Evolutionary conservation across 2,888 invertebrate genomes (phyloP).

Genomic region (Rotaria sp.): DNA sequence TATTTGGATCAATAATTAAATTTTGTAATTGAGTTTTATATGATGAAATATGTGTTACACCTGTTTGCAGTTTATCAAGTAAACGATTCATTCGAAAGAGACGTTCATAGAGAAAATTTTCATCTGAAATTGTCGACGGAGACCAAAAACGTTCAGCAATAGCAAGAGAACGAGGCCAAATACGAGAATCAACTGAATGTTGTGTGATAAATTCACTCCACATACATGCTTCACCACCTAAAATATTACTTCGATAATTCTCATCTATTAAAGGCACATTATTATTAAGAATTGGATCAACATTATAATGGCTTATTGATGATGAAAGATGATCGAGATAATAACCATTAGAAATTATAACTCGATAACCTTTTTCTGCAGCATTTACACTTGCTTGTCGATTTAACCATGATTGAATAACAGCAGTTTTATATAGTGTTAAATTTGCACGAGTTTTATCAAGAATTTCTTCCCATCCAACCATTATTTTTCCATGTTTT

Average conservation of each 20-base stretch:
- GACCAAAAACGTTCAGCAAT: slow-evolving; percentile 12
- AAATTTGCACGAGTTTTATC: not conserved
- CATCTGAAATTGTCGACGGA: not conserved
- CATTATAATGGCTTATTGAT: not conserved
- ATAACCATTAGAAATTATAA: not conserved
- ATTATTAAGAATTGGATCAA: not conserved
- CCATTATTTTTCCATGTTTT: not conserved
- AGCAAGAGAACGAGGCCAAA: not conserved
- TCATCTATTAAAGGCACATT: slow-evolving; percentile 42
- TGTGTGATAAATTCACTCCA: slow-evolving; percentile 61
- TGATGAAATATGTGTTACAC: not conserved
- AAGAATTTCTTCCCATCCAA: slow-evolving; percentile 14
- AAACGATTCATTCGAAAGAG: not conserved
- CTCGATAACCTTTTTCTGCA: not conserved
- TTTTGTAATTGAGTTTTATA: not conserved
- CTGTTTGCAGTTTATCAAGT: not conserved
- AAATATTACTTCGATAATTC: slow-evolving; percentile 63
- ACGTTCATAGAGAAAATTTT: not conserved
- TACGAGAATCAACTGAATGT: not conserved
- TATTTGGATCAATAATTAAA: not conserved
- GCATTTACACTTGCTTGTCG: not conserved
- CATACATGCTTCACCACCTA: slow-evolving; percentile 86
- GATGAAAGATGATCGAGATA: not conserved
- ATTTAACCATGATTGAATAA: slow-evolving; percentile 13
- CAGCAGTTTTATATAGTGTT: too few species aligned